These are phyloP conservation scores for Artibeus jamaicensis DNA, from an alignment of 2,797 vertebrate genomes.

Conservation along the genomic window DNA sequence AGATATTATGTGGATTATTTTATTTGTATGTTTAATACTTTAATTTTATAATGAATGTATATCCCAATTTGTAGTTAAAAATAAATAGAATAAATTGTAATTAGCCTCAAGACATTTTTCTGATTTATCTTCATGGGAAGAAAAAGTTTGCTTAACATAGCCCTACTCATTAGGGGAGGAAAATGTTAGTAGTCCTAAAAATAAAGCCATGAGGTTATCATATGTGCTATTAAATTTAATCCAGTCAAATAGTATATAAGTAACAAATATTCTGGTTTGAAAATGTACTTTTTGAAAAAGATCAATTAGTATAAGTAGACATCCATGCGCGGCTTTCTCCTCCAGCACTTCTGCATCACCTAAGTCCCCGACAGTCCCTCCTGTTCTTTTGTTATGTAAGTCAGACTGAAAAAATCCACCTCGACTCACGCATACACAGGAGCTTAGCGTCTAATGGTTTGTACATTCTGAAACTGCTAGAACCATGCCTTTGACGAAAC, in stretches of 20 bases:
- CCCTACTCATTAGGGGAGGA: background rate
- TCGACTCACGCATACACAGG: background rate
- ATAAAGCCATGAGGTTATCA: background rate
- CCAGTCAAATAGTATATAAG: background rate
- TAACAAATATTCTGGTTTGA: background rate
- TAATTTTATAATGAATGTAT: background rate
- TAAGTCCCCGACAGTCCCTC: background rate
- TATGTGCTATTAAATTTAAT: constrained; percentile 20
- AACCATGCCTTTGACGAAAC: background rate
- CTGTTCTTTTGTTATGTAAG: background rate
- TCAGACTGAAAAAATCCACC: constrained; percentile 61
- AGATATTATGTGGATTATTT: background rate
- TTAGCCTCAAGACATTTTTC: background rate
- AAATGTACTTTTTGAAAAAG: background rate
- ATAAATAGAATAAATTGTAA: background rate
- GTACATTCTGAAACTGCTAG: constrained; percentile 24
- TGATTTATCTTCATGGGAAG: background rate
- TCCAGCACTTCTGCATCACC: background rate
- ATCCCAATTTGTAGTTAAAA: background rate
- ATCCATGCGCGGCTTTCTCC: background rate
- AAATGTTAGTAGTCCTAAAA: background rate
- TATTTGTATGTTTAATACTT: background rate
- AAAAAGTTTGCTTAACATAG: background rate
- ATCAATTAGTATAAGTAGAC: background rate
- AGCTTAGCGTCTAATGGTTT: background rate